A percentile compares a stretch with the other conserved stretches of the same genome.
Conservation (phyloP, 1,140 invertebrate genomes). For the Lordiphosa clarofinis region DNA sequence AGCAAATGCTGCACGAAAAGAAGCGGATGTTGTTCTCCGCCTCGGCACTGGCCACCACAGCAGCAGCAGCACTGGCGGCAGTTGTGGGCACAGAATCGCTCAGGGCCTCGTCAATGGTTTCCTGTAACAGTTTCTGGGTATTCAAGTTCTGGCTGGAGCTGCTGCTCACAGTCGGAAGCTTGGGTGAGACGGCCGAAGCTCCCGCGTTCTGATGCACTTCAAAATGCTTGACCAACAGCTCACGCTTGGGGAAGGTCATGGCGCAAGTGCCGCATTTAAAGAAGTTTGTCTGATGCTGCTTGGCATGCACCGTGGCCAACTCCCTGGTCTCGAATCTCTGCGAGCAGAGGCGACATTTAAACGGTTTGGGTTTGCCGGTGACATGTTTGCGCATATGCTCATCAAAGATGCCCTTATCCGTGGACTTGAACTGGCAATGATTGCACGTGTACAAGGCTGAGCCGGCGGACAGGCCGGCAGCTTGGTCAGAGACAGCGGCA, state of each 20-base stretch:
- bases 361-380: slow-evolving; percentile 71
- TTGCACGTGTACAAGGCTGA: slow-evolving; percentile 70
- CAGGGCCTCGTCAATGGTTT: slow-evolving; percentile 78
- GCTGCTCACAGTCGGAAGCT: slow-evolving; percentile 14
- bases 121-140: slow-evolving; percentile 77
- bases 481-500: slow-evolving; percentile 42
- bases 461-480: slow-evolving; percentile 18
- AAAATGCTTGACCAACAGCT: slow-evolving; percentile 73
- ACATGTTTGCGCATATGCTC: slow-evolving; percentile 77
- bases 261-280: slow-evolving; percentile 79
- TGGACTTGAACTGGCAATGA: slow-evolving; percentile 76
- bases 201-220: slow-evolving; percentile 64
- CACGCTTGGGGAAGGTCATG: slow-evolving; percentile 75
- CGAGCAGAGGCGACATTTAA: slow-evolving; percentile 78
- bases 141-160: slow-evolving; percentile 50
- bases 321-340: slow-evolving; percentile 77
- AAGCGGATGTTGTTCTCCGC: slow-evolving; percentile 74
- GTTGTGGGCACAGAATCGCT: slow-evolving; percentile 56
- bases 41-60: slow-evolving; percentile 51
- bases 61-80: slow-evolving; percentile 4
- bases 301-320: slow-evolving; percentile 74
- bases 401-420: slow-evolving; percentile 68
- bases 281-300: slow-evolving; percentile 75
- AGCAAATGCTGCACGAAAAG: slow-evolving; percentile 79
- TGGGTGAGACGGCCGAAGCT: slow-evolving; percentile 19